phyloP scores from a whole-genome alignment of 2,888 invertebrate species.

The Hypolimnas misippus region DNA sequence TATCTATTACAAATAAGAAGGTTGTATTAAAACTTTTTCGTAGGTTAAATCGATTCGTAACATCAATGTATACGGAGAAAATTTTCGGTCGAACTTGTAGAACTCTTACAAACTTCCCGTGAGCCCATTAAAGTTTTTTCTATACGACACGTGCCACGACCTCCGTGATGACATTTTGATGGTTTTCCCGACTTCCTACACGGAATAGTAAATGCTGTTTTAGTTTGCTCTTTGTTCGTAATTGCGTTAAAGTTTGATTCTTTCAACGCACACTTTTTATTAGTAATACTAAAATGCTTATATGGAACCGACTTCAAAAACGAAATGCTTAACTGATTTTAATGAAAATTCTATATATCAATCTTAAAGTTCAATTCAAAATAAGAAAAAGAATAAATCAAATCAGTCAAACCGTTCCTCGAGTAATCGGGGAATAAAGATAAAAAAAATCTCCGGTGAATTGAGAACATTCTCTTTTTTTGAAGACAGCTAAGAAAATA shows the following conservation, averaged over 20 bases:
- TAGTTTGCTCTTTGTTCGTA: constrained; percentile 6
- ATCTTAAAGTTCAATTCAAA: too few relatives aligned
- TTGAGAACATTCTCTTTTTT: too few relatives aligned
- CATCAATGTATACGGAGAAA: not conserved
- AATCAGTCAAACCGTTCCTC: too few relatives aligned
- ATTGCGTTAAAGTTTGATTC: not conserved
- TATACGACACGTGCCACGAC: constrained; percentile 57
- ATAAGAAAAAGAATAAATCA: too few relatives aligned
- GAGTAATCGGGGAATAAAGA: too few relatives aligned
- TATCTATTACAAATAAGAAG: not conserved
- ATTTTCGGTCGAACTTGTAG: not conserved
- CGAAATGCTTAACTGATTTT: too few relatives aligned
- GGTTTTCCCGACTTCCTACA: constrained; percentile 58
- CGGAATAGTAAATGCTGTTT: constrained; percentile 51
- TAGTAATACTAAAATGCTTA: not conserved
- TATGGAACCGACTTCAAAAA: too few relatives aligned
- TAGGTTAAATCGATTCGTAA: not conserved
- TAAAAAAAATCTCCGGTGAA: too few relatives aligned
- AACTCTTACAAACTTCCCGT: not conserved
- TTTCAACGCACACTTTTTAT: not conserved
- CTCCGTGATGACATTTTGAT: constrained; percentile 72
- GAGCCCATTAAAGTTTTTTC: constrained; percentile 60
- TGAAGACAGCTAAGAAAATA: too few relatives aligned
- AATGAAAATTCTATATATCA: too few relatives aligned
- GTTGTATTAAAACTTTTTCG: not conserved